Base-by-base conservation (phyloP, 1,140 invertebrate species). In the Oryzaephilus surinamensis region DNA sequence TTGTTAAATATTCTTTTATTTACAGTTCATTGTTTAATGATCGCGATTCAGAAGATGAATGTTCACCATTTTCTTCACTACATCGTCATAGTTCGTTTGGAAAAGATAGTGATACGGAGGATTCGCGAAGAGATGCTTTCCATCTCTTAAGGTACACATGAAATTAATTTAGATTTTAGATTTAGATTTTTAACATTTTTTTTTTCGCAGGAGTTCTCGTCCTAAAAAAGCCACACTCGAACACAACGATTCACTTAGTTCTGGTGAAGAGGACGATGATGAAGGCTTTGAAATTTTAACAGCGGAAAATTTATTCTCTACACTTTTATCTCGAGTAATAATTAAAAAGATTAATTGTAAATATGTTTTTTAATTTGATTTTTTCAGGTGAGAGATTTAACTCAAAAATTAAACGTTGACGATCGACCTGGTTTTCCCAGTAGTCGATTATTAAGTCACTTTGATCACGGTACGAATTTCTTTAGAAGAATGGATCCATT, bases 281-380 rank as follows among this genome's bases (percentile, higher is more conserved):
- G 87, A 90, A 58, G 84, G 84, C 43, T 91, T 92, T 69, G 85
- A 91, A 57, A 74, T 89, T 39, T 69, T 91, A 27, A 91, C 88
- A 2, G 86, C 88, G 1, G 88, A 91, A 64, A 89, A 89, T 60
- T 66, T 92, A 17, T 92, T 91, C 63, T 89, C 85, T 1, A 90
- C 84, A 1, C 62, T 92, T 21, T 62, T 92, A 24, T 84, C 85
- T 43, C 73, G 86, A 57, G 86, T 91, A 60, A 51, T 43, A 21
- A 5, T 5, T 6, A 38, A 12, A 7, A 24, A 12, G 7, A 15
- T 0, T 26, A 13, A 6, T 34, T 37, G 6, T 21, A 21, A 21
- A 21, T 1, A 21, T 6, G 10, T 38, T 40, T 15, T 23, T 40
- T 27, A 16, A 6, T 43, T 38, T 46, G 32, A 27, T 33, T 55